These are phyloP conservation scores for Gobiocypris rarus DNA, from an alignment of 2,113 vertebrate genomes.

Conservation along the genomic window DNA sequence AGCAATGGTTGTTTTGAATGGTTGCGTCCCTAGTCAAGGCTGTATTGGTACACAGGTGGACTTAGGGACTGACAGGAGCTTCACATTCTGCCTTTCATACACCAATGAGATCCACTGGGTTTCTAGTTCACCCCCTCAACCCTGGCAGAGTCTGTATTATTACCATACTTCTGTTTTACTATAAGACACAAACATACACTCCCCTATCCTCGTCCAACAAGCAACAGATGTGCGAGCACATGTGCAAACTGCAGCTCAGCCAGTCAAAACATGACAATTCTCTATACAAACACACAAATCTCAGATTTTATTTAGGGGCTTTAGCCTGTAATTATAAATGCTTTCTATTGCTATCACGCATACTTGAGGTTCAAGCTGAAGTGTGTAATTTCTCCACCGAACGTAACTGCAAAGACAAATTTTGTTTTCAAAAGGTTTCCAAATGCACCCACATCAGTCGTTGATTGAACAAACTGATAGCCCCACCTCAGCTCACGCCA, in stretches of 20 bases:
- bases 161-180: conserved; percentile 25
- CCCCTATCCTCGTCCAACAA: conserved; percentile 19
- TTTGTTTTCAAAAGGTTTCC: neutral
- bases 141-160: conserved; percentile 18
- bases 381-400: neutral
- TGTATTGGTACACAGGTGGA: conserved; percentile 81
- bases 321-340: conserved; percentile 15
- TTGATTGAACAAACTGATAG: conserved; percentile 1
- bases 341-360: neutral
- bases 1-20: conserved; percentile 58
- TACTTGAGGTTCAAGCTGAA: neutral
- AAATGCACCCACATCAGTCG: neutral
- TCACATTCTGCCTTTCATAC: conserved; percentile 52
- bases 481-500: neutral
- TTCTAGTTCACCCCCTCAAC: conserved; percentile 14
- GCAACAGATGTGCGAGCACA: conserved; percentile 31
- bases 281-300: conserved; percentile 33
- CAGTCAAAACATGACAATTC: conserved; percentile 49
- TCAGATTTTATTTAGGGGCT: conserved; percentile 18
- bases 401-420: neutral
- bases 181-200: conserved; percentile 7
- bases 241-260: conserved; percentile 23
- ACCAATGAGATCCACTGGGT: conserved; percentile 45
- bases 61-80: conserved; percentile 61
- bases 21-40: conserved; percentile 58